A percentile compares a stretch with the other conserved stretches of the same genome.
phyloP scores from a whole-genome alignment of 2,888 invertebrate genomes.

The Ophion ellenae region DNA sequence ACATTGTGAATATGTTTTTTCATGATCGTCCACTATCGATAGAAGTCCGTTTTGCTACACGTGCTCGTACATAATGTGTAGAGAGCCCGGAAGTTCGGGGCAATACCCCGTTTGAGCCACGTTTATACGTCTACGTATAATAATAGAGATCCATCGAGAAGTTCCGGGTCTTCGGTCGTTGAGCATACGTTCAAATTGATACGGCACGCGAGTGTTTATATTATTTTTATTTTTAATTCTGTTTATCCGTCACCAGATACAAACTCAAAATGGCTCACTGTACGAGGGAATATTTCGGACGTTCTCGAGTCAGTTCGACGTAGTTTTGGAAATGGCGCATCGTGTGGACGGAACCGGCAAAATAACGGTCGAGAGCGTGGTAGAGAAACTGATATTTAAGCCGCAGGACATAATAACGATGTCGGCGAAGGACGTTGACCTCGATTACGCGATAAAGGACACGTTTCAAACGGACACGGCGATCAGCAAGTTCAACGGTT shows the following conservation, averaged over 20 bases:
- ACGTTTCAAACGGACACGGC: constrained; percentile 95
- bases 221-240: constrained; percentile 45
- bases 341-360: constrained; percentile 89
- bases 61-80: background rate
- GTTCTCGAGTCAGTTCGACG: constrained; percentile 94
- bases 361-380: constrained; percentile 88
- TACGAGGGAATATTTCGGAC: constrained; percentile 96
- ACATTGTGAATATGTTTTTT: background rate
- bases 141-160: constrained; percentile 2
- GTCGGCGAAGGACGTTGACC: constrained; percentile 92
- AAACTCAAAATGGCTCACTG: constrained; percentile 92
- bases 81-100: constrained; percentile 12
- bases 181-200: constrained; percentile 9
- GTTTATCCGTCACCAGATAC: constrained; percentile 84
- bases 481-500: constrained; percentile 94
- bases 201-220: background rate
- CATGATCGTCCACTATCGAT: background rate
- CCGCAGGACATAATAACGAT: constrained; percentile 93
- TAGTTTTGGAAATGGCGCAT: constrained; percentile 94
- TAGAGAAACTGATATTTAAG: constrained; percentile 93
- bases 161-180: background rate
- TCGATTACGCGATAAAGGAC: constrained; percentile 95
- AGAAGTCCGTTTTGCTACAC: background rate
- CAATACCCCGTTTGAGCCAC: background rate
- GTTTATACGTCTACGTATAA: background rate